These are phyloP conservation scores for Drosophila demipolita DNA, from an alignment of 2,888 invertebrate genomes.

Conservation along the genomic window DNA sequence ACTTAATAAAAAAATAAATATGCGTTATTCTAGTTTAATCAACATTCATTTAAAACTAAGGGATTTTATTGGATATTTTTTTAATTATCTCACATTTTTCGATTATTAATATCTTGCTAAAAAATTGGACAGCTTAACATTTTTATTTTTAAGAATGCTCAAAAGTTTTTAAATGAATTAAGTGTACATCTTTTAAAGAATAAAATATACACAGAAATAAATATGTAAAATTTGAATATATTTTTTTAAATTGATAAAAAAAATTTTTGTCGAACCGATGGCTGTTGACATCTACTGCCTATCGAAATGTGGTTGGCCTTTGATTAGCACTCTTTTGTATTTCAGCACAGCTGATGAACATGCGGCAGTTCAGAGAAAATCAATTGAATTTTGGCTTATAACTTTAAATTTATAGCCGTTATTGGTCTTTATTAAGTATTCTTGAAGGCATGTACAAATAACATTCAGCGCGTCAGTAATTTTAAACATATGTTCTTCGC, in stretches of 20 bases:
- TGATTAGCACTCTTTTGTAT: background rate
- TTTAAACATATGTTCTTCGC: background rate
- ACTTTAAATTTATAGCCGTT: background rate
- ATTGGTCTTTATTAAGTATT: background rate
- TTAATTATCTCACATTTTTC: background rate
- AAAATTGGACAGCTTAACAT: background rate
- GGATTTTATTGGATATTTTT: background rate
- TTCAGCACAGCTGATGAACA: background rate
- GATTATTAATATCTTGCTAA: background rate
- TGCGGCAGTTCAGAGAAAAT: background rate
- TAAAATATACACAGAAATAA: background rate
- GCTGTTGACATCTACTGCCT: background rate
- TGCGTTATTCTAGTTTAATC: background rate
- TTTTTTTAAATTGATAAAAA: background rate
- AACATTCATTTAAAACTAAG: background rate
- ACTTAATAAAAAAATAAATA: background rate
- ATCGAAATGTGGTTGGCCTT: background rate
- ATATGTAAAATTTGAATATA: background rate
- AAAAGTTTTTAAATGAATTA: background rate
- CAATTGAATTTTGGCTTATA: background rate
- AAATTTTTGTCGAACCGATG: background rate
- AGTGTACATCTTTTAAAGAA: background rate
- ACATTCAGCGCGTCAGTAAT: background rate
- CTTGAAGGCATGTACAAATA: background rate
- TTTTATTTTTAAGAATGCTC: background rate